Evolutionary conservation across 2,113 vertebrate genomes (phyloP).

Genomic region (Ursus arctos): DNA sequence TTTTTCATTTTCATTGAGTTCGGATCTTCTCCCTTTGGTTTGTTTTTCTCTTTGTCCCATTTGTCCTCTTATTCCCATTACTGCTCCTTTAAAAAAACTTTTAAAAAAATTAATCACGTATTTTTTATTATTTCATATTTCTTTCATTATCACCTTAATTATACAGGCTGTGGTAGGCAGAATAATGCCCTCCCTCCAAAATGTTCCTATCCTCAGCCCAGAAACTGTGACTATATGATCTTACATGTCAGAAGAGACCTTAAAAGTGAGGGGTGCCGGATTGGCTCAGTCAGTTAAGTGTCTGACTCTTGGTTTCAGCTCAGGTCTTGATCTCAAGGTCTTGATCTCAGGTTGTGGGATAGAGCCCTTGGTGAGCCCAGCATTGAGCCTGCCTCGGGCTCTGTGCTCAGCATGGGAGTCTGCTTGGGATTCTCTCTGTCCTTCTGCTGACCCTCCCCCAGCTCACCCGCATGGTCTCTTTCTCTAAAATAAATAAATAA

Average conservation of each 20-base stretch:
- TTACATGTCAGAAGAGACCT: not conserved
- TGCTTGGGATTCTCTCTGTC: not conserved
- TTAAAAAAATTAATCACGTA: not conserved
- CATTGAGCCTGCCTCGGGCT: not conserved
- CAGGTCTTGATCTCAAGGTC: not conserved
- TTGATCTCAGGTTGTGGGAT: not conserved
- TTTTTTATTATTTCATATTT: not conserved
- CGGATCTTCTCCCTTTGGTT: not conserved
- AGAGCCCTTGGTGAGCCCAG: not conserved
- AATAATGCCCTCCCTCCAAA: not conserved
- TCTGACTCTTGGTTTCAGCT: not conserved
- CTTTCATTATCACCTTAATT: not conserved
- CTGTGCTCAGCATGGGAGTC: not conserved
- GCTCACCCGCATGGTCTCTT: not conserved
- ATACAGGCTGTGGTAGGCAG: not conserved
- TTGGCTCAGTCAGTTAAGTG: not conserved
- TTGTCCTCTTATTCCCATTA: not conserved
- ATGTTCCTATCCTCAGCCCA: too few species aligned
- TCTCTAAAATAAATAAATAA: not conserved
- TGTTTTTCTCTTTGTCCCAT: not conserved
- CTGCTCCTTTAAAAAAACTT: not conserved
- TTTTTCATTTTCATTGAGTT: not conserved
- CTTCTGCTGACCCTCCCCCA: not conserved
- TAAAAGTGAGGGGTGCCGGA: not conserved
- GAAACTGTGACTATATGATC: not conserved